These are phyloP conservation scores for Pluvialis apricaria DNA, from an alignment of 2,113 vertebrate genomes.

Conservation along the genomic window DNA sequence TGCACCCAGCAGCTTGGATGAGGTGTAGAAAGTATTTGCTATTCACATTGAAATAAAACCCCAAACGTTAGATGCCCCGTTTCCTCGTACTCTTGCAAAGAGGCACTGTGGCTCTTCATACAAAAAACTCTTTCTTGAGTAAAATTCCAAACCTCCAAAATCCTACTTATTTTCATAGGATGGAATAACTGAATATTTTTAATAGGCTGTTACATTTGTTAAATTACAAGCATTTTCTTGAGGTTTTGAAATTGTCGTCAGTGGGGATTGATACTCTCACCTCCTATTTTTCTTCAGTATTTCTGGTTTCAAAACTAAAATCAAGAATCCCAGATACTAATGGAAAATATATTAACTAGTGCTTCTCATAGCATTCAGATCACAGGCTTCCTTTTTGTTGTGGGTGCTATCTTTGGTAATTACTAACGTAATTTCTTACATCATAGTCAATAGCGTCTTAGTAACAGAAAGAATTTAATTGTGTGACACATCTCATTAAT, in stretches of 20 bases:
- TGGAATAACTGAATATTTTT: not conserved
- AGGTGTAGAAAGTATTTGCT: not conserved
- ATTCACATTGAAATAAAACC: not conserved
- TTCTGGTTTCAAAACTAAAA: not conserved
- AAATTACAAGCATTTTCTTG: not conserved
- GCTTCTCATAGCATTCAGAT: not conserved
- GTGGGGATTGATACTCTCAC: not conserved
- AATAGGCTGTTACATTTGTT: not conserved
- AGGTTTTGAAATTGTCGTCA: not conserved
- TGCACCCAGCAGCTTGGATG: not conserved
- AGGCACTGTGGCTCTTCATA: not conserved
- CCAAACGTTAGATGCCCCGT: not conserved
- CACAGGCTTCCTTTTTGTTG: not conserved
- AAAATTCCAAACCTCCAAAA: not conserved
- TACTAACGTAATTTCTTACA: not conserved
- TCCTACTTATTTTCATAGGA: not conserved
- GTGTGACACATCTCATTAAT: not conserved
- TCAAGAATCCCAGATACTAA: not conserved
- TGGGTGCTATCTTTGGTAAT: not conserved
- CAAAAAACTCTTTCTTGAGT: not conserved
- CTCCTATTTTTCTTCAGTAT: not conserved
- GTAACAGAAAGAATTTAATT: not conserved
- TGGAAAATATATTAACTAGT: not conserved
- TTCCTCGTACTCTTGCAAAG: not conserved
- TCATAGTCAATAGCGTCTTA: not conserved